Evolutionary conservation across 2,113 vertebrate genomes (phyloP), one percentile per base, ranked within the genome.

Genomic region (Plecturocebus donacophilus): DNA sequence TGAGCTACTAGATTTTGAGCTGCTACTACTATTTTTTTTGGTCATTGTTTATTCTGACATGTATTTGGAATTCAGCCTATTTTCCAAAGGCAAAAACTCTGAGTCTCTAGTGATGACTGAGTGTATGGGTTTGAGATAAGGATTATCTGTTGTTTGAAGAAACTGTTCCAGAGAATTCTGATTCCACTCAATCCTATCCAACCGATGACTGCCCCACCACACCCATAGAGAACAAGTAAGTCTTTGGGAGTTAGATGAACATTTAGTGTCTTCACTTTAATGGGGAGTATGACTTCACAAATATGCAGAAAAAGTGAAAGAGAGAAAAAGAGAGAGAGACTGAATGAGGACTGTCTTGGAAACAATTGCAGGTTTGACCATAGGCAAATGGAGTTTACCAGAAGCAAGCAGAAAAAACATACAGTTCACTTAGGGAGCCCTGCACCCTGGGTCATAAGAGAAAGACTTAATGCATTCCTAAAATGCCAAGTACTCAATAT

Each of bases 141-240:
- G 30, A 64, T 90, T 1, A 42, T 76, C 16, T 42, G 27, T 49
- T 38, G 19, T 76, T 82, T 90, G 40, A 85, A 93, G 52, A 54
- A 64, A 38, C 5, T n/a, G 21, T 7, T 42, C 47, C 70, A 21
- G 76, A 73, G 89, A 94, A 58, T 94, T 95, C 23, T 79, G 47
- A 75, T 40, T 92, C 38, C 19, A 58, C 0, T 38, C 4, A 70
- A 16, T 75, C 40, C 77, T 30, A 8, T 3, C 13, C 8, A 56
- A 2, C 38, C 20, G 2, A 54, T 49, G 4, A 77, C 25, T 38
- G 1, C 0, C 30, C 8, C 3, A 27, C 2, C 19, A 35, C 6
- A 56, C 0, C 2, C 49, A 52, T 13, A 81, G 9, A 87, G 25
- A 68, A 58, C 30, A 52, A 86, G 6, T 66, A 47, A 54, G 20